A percentile compares a stretch with the other conserved stretches of the same genome.
Evolutionary conservation across 2,113 vertebrate species (phyloP).

Genomic region (Chamaea fasciata): DNA sequence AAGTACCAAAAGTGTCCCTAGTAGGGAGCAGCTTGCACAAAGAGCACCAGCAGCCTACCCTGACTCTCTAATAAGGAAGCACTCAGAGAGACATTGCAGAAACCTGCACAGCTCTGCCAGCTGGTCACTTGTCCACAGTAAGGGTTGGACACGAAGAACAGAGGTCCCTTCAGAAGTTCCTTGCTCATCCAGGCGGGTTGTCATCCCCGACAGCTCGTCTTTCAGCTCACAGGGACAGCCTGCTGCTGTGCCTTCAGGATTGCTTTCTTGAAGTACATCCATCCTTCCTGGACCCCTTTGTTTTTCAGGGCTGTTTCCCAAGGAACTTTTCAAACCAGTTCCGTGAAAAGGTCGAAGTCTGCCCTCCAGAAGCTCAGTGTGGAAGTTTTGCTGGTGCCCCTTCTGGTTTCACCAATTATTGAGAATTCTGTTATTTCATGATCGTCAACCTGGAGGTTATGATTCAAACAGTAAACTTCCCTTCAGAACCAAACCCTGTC

Average conservation of each 20-base stretch:
- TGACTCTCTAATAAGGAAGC: neutral
- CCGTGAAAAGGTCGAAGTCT: neutral
- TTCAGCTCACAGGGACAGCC: neutral
- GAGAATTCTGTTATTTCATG: neutral
- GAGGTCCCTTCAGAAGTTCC: neutral
- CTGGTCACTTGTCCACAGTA: fast-evolving
- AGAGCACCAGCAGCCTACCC: neutral
- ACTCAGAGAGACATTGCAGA: neutral
- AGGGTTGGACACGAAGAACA: neutral
- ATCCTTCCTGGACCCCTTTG: neutral
- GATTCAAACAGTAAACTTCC: neutral
- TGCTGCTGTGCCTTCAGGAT: neutral
- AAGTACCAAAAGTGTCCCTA: neutral
- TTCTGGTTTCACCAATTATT: neutral
- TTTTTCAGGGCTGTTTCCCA: neutral
- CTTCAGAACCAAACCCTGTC: neutral
- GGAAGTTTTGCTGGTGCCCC: neutral
- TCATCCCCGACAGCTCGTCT: fast-evolving
- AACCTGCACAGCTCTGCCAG: neutral
- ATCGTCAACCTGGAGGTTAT: neutral
- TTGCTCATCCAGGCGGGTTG: neutral
- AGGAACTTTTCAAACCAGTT: neutral
- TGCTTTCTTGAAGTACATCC: neutral
- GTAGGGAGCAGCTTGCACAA: neutral
- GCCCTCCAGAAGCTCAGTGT: neutral